A percentile compares a stretch with the other conserved stretches of the same genome.
Evolutionary conservation across 2,113 vertebrate species (phyloP).

Genomic region (Lethenteron reissneri): DNA sequence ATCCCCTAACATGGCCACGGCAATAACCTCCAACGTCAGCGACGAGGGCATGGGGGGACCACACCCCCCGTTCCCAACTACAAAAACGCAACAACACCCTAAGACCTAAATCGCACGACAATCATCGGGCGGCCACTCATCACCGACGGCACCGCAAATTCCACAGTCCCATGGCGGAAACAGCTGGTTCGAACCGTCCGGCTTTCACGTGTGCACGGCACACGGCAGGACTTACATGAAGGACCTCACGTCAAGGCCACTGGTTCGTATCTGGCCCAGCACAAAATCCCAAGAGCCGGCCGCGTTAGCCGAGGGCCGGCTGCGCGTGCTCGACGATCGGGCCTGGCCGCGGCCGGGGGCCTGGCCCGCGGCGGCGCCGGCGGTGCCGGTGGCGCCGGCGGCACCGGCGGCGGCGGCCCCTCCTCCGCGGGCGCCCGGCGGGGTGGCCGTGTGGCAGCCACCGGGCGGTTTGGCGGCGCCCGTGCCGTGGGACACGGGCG

Average conservation of each 20-base stretch:
- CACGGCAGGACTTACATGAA: constrained; percentile 62
- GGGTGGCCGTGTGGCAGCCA: constrained; percentile 92
- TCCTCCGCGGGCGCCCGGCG: constrained; percentile 57
- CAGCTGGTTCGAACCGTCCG: no score
- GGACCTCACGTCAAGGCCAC: constrained; percentile 91
- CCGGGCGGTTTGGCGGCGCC: constrained; percentile 61
- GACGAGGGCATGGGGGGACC: no score
- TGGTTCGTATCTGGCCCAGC: constrained; percentile 88
- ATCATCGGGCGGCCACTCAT: no score
- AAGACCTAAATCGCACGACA: no score
- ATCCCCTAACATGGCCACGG: no score
- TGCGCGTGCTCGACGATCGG: constrained; percentile 39
- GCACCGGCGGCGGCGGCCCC: constrained; percentile 43
- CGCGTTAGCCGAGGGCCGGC: constrained; percentile 38
- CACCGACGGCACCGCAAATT: no score
- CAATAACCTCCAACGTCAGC: no score
- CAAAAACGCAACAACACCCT: no score
- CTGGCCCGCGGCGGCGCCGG: constrained; percentile 64
- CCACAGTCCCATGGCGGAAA: no score
- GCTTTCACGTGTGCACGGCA: no score
- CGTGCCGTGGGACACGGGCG: constrained; percentile 29
- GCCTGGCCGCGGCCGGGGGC: constrained; percentile 25
- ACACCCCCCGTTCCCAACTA: no score
- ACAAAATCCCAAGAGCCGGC: constrained; percentile 94
- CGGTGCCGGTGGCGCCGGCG: constrained; percentile 60